Percentiles rank a stretch among this genome's conserved stretches.
Conservation (phyloP, 2,797 vertebrate species). For the Silurus lanzhouensis region DNA sequence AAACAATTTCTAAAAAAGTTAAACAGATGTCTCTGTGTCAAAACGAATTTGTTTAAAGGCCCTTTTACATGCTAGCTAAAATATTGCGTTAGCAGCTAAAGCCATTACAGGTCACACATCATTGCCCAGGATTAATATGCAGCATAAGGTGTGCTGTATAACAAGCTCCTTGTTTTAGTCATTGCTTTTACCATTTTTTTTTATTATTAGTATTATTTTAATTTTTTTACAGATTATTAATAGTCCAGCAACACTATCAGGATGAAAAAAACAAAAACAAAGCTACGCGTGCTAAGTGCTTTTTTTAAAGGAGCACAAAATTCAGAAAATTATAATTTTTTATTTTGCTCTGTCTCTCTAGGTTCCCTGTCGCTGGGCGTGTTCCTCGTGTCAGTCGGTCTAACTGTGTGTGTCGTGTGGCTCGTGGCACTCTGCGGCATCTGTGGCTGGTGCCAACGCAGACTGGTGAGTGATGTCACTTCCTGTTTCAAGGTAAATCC, state of each 20-base stretch:
- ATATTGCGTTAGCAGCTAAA: neutral
- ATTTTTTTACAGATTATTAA: no score
- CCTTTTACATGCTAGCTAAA: neutral
- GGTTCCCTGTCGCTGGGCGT: conserved; percentile 91
- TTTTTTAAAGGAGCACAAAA: no score
- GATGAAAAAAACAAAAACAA: no score
- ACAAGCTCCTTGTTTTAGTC: no score
- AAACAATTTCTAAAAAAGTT: neutral
- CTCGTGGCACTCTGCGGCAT: conserved; percentile 94
- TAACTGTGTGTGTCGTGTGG: conserved; percentile 91
- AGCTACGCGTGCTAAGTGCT: no score
- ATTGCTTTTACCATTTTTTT: no score
- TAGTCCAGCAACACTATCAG: no score
- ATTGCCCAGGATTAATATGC: no score
- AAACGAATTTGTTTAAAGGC: neutral
- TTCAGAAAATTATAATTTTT: conserved; percentile 12
- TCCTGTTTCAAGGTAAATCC: conserved; percentile 15
- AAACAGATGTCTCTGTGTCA: neutral
- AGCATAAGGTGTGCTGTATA: no score
- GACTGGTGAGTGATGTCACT: conserved; percentile 84
- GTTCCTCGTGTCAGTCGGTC: conserved; percentile 91
- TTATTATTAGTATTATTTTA: no score
- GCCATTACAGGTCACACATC: no score
- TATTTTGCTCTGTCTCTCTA: conserved; percentile 57
- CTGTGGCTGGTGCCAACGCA: conserved; percentile 98